phyloP scores from a whole-genome alignment of 2,888 invertebrate genomes.

The Drosophila pseudotalamancana region DNA sequence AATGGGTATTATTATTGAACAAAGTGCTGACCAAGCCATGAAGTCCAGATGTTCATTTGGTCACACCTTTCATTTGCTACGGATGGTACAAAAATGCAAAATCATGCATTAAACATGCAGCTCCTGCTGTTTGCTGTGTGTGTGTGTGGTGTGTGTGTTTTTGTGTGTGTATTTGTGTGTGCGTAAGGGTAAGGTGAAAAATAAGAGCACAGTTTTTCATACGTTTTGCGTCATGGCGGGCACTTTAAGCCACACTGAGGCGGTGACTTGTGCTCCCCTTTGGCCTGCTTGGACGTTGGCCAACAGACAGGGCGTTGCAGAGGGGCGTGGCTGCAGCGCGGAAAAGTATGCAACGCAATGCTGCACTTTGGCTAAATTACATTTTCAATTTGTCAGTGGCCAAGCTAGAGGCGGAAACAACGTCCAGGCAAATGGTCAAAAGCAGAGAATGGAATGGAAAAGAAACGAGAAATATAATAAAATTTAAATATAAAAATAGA shows the following conservation, averaged over 20 bases:
- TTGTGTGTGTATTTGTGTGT: constrained; percentile 3
- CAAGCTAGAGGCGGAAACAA: constrained; percentile 34
- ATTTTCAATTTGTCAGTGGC: constrained; percentile 74
- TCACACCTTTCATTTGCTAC: constrained; percentile 26
- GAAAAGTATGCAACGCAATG: constrained; percentile 60
- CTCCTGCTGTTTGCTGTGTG: constrained; percentile 19
- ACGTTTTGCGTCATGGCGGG: constrained; percentile 53
- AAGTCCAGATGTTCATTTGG: constrained; percentile 20
- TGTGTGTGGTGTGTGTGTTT: constrained; percentile 3
- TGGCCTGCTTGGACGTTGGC: constrained; percentile 56
- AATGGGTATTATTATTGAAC: constrained; percentile 39
- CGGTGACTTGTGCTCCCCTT: constrained; percentile 36
- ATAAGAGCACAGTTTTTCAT: constrained; percentile 50
- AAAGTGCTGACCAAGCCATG: constrained; percentile 20
- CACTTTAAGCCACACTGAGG: constrained; percentile 45
- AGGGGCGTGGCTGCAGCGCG: constrained; percentile 29
- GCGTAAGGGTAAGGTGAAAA: constrained; percentile 16
- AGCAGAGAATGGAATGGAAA: neutral
- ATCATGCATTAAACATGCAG: constrained; percentile 64
- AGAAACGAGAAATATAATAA: constrained; percentile 27
- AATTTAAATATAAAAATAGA: constrained; percentile 24
- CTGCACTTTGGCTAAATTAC: constrained; percentile 76
- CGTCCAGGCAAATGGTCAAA: constrained; percentile 41
- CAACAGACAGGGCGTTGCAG: constrained; percentile 24
- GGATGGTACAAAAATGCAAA: constrained; percentile 35